phyloP scores from a whole-genome alignment of 2,113 vertebrate genomes.

The Tachuris rubrigastra region DNA sequence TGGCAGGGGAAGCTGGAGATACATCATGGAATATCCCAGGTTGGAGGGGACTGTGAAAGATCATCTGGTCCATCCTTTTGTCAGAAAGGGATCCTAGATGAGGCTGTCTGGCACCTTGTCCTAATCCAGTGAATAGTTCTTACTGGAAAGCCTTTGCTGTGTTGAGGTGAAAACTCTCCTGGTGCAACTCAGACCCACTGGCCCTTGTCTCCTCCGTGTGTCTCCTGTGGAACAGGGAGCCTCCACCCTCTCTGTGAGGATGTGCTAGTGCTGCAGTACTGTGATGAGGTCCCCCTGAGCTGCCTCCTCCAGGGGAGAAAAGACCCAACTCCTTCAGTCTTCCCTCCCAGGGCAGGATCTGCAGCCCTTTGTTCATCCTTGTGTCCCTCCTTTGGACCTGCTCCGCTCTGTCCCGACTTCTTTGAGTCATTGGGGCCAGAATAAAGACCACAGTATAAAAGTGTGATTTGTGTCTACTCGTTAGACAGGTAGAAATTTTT shows the following conservation, averaged over 20 bases:
- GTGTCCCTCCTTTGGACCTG: background rate
- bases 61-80: background rate
- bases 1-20: background rate
- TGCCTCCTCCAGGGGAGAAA: background rate
- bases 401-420: background rate
- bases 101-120: background rate
- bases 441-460: background rate
- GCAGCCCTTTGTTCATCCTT: background rate
- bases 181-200: accelerated
- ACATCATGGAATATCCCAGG: background rate
- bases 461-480: background rate
- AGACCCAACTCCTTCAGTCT: background rate
- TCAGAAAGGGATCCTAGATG: background rate
- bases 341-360: background rate
- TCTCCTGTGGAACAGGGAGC: background rate
- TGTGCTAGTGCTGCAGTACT: background rate
- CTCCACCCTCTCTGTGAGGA: background rate
- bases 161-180: background rate
- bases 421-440: background rate
- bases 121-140: background rate
- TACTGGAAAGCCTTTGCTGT: background rate
- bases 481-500: background rate
- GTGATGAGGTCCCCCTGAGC: background rate
- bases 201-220: background rate
- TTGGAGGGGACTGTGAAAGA: background rate